A percentile compares a stretch with the other conserved stretches of the same genome.
phyloP scores from a whole-genome alignment of 2,888 invertebrate species.

The Phaonia tiefii region DNA sequence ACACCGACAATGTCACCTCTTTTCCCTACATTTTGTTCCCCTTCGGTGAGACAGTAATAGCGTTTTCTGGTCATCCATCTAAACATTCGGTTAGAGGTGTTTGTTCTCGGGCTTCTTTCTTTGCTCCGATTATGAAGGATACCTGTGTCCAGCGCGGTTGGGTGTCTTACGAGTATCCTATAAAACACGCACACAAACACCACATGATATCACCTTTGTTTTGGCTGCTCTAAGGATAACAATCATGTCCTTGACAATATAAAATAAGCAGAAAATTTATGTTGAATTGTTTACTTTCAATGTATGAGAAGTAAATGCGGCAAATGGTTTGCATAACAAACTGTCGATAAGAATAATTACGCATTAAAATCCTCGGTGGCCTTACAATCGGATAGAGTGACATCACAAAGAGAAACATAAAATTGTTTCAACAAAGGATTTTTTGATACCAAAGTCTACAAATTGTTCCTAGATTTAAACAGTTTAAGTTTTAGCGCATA shows the following conservation, averaged over 20 bases:
- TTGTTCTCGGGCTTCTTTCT: constrained; percentile 13
- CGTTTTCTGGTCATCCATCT: constrained; percentile 3
- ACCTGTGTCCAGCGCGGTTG: constrained; percentile 19
- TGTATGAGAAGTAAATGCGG: not conserved
- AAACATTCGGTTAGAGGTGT: constrained; percentile 44
- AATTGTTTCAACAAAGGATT: too few relatives aligned
- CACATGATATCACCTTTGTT: constrained; percentile 72
- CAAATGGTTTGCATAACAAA: too few relatives aligned
- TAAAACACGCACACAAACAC: constrained; percentile 71
- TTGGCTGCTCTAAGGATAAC: constrained; percentile 37
- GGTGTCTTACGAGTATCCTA: constrained; percentile 54
- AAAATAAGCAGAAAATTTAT: constrained; percentile 3
- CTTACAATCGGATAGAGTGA: too few relatives aligned
- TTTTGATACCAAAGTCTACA: too few relatives aligned
- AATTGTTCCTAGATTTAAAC: too few relatives aligned
- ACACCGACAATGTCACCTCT: constrained; percentile 43
- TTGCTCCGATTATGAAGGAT: constrained; percentile 10
- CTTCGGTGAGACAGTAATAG: constrained; percentile 11
- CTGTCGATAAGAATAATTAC: too few relatives aligned
- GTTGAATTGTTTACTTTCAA: not conserved
- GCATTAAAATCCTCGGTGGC: too few relatives aligned
- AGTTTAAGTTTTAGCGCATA: too few relatives aligned
- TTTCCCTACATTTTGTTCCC: constrained; percentile 8
- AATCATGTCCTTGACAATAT: constrained; percentile 32
- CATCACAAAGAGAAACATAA: too few relatives aligned